A percentile compares a stretch with the other conserved stretches of the same genome.
Evolutionary conservation across 2,113 vertebrate genomes (phyloP).

Genomic region (Cettia cetti): DNA sequence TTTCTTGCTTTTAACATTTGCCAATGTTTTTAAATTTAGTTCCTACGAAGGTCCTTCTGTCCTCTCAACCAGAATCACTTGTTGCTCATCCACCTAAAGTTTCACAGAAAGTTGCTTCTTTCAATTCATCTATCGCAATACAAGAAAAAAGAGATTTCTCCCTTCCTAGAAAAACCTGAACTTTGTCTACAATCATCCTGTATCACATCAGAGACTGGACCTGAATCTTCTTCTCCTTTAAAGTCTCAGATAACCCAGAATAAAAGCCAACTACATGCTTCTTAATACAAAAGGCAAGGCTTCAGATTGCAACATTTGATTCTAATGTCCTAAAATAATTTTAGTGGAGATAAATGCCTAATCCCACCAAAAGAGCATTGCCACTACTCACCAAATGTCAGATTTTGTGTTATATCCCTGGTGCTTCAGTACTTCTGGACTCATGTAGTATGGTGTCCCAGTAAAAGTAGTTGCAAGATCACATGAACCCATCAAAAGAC

Average conservation of each 20-base stretch:
- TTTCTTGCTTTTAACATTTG: background rate
- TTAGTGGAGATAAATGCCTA: background rate
- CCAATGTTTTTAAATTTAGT: background rate
- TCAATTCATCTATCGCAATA: background rate
- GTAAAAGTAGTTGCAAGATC: constrained; percentile 87
- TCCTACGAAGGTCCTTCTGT: background rate
- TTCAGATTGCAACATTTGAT: background rate
- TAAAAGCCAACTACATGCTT: background rate
- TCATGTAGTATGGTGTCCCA: constrained; percentile 88
- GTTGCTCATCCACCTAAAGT: background rate
- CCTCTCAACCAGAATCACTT: background rate
- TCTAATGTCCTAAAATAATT: background rate
- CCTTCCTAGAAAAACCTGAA: background rate
- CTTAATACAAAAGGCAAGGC: background rate
- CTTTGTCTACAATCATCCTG: background rate
- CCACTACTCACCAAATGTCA: constrained; percentile 83
- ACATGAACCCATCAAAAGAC: constrained; percentile 84
- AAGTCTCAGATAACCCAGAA: background rate
- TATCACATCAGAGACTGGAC: background rate
- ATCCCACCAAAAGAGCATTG: background rate
- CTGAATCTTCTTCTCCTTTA: background rate
- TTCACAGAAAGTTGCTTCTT: background rate
- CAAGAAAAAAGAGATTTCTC: background rate
- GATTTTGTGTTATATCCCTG: constrained; percentile 86
- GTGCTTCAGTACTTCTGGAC: constrained; percentile 83